These are phyloP conservation scores for Drosophila mojavensis DNA, from an alignment of 1,140 invertebrate genomes.

Conservation along the genomic window DNA sequence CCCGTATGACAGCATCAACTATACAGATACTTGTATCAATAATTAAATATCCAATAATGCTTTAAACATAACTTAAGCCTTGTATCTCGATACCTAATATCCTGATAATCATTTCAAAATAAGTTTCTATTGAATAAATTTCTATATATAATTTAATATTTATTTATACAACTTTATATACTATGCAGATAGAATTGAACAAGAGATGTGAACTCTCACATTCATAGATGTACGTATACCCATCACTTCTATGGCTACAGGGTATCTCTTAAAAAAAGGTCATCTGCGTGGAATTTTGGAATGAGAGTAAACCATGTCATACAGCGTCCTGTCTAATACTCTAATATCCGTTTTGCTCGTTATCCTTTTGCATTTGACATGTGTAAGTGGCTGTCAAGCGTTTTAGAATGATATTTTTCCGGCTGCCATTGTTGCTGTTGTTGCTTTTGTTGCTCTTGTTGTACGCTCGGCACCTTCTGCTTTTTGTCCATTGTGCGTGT, in stretches of 20 bases:
- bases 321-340: constrained; percentile 77
- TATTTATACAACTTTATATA: too few species aligned
- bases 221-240: not conserved
- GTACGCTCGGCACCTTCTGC: constrained; percentile 58
- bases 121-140: too few species aligned
- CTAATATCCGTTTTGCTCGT: constrained; percentile 81
- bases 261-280: constrained; percentile 31
- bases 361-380: constrained; percentile 77
- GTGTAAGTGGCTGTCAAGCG: constrained; percentile 80
- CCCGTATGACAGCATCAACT: not conserved
- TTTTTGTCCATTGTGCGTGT: constrained; percentile 15
- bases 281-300: constrained; percentile 8
- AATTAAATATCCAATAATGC: too few species aligned
- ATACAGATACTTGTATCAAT: too few species aligned
- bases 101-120: too few species aligned
- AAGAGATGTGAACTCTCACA: too few species aligned
- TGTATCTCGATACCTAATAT: too few species aligned
- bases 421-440: constrained; percentile 17
- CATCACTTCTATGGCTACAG: not conserved
- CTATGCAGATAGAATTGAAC: too few species aligned
- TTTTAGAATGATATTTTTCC: constrained; percentile 78
- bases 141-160: too few species aligned
- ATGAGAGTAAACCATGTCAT: constrained; percentile 48
- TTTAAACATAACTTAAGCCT: too few species aligned
- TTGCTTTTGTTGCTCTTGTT: constrained; percentile 13